A percentile compares a stretch with the other conserved stretches of the same genome.
Conservation (phyloP, 1,140 invertebrate genomes). For the Drosophila guanche region DNA sequence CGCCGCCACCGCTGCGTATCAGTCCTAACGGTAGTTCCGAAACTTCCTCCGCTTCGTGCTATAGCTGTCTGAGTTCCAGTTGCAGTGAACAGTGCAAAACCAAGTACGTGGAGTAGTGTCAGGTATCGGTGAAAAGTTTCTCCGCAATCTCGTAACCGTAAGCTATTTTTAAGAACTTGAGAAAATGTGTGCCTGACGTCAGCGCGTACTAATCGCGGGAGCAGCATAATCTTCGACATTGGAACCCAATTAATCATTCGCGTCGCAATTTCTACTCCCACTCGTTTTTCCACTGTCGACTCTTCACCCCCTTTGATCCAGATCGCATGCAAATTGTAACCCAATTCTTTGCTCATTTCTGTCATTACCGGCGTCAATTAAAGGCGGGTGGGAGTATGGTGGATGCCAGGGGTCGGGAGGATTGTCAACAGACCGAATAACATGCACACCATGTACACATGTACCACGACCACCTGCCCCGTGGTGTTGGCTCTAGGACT, state of each 20-base stretch:
- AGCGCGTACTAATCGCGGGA: background rate
- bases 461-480: conserved; percentile 14
- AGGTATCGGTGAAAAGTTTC: too few species aligned
- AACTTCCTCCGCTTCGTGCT: too few species aligned
- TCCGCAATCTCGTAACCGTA: background rate
- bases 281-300: background rate
- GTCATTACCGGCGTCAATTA: conserved; percentile 55
- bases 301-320: conserved; percentile 5
- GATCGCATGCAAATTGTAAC: conserved; percentile 48
- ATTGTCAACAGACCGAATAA: conserved; percentile 42
- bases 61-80: too few species aligned
- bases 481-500: conserved; percentile 39
- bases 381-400: conserved; percentile 10
- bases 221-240: background rate
- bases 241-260: conserved; percentile 16
- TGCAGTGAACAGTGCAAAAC: too few species aligned
- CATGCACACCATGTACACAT: too few species aligned
- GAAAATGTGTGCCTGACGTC: background rate
- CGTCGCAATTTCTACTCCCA: background rate
- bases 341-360: conserved; percentile 55
- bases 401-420: background rate
- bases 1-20: conserved; percentile 1
- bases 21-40: conserved; percentile 12
- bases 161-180: conserved; percentile 5
- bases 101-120: too few species aligned